Conservation (phyloP, 2,113 vertebrate species). For the Pluvianellus socialis region DNA sequence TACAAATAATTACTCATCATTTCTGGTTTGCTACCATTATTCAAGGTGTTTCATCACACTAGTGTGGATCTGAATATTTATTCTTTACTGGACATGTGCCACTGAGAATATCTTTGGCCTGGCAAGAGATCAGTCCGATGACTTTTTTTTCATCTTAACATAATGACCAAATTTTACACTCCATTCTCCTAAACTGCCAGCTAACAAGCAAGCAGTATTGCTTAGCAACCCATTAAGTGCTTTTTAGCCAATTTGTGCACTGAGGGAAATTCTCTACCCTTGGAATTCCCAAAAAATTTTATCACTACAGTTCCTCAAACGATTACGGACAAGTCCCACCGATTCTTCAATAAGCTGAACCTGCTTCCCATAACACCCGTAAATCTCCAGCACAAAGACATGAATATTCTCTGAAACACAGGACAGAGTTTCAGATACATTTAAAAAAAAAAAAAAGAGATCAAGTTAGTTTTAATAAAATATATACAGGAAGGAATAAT, state of each 20-base stretch:
- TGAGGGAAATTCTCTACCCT: background rate
- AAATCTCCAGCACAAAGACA: background rate
- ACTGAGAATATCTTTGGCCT: background rate
- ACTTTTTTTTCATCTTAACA: background rate
- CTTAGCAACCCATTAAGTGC: conserved; percentile 14
- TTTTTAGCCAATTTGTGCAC: background rate
- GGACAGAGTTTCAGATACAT: background rate
- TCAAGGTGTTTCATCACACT: background rate
- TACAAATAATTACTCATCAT: background rate
- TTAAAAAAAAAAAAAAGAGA: background rate
- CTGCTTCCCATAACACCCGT: background rate
- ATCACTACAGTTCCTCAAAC: background rate
- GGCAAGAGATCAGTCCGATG: background rate
- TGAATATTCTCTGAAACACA: background rate
- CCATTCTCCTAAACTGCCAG: background rate
- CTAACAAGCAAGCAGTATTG: background rate
- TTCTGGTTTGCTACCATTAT: background rate
- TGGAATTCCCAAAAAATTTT: background rate
- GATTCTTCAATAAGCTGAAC: background rate
- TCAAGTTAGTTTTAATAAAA: background rate
- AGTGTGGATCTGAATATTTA: background rate
- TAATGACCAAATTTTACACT: conserved; percentile 5
- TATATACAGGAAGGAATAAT: background rate
- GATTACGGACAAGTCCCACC: background rate
- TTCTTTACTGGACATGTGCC: background rate